These are phyloP conservation scores for Onychomys torridus DNA, from an alignment of 2,797 vertebrate species.

Conservation along the genomic window DNA sequence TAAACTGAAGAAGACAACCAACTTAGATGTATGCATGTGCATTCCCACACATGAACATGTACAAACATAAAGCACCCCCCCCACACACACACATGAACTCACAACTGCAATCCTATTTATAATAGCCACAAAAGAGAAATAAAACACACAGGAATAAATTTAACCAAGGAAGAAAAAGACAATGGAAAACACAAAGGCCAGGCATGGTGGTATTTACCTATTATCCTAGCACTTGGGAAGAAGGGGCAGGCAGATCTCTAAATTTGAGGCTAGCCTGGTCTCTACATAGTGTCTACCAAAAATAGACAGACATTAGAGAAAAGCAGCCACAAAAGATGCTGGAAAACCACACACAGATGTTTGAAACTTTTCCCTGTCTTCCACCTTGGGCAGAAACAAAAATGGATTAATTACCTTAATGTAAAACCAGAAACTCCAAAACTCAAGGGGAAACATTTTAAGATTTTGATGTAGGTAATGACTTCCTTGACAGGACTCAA, in stretches of 20 bases:
- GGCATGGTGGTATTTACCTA: background rate
- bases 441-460: background rate
- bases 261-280: background rate
- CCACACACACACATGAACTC: background rate
- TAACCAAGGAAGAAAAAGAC: background rate
- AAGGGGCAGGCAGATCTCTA: background rate
- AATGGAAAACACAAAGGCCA: background rate
- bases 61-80: background rate
- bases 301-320: background rate
- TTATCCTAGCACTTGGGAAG: background rate
- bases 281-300: background rate
- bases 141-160: background rate
- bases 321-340: background rate
- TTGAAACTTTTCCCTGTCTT: background rate
- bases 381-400: background rate
- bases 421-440: background rate
- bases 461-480: background rate
- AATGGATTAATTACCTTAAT: background rate
- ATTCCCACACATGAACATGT: background rate
- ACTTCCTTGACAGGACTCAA: background rate
- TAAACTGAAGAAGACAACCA: background rate
- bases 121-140: background rate
- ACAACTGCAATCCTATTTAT: background rate
- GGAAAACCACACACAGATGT: background rate
- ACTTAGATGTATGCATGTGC: background rate